These are phyloP conservation scores for Dinocampus coccinellae DNA, from an alignment of 2,888 invertebrate species.

Conservation along the genomic window DNA sequence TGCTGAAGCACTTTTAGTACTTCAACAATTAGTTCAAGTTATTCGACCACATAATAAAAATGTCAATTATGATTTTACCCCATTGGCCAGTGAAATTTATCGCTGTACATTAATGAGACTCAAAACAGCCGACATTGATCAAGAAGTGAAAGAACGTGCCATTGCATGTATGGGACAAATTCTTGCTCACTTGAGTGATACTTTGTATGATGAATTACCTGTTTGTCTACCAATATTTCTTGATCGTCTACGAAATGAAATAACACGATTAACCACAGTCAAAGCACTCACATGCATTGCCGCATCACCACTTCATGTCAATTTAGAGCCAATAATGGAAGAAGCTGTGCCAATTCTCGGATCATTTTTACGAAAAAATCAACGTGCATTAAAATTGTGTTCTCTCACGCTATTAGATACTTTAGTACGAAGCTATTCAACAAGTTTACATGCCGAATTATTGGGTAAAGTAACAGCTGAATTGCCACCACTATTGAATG, in stretches of 20 bases:
- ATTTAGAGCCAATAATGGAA: slow-evolving; percentile 84
- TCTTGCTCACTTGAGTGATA: slow-evolving; percentile 91
- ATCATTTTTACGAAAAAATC: slow-evolving; percentile 95
- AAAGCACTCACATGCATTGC: slow-evolving; percentile 96
- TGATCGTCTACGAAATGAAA: slow-evolving; percentile 96
- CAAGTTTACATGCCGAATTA: slow-evolving; percentile 78
- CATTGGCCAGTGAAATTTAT: slow-evolving; percentile 86
- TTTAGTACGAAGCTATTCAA: slow-evolving; percentile 88
- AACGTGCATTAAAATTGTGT: slow-evolving; percentile 91
- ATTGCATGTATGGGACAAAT: slow-evolving; percentile 98
- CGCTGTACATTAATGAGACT: slow-evolving; percentile 87
- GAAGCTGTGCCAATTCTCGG: slow-evolving; percentile 94
- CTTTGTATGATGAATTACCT: slow-evolving; percentile 82
- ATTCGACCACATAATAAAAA: slow-evolving; percentile 81
- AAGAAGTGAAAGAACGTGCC: slow-evolving; percentile 98
- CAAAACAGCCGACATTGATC: slow-evolving; percentile 96
- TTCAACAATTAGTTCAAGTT: slow-evolving; percentile 94
- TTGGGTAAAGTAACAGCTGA: slow-evolving; percentile 87
- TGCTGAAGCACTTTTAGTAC: slow-evolving; percentile 92
- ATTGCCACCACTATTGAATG: slow-evolving; percentile 90
- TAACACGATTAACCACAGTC: slow-evolving; percentile 95
- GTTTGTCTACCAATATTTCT: slow-evolving; percentile 94
- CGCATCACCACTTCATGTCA: slow-evolving; percentile 87
- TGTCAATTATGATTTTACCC: slow-evolving; percentile 79
- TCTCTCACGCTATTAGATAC: slow-evolving; percentile 92